A percentile compares a stretch with the other conserved stretches of the same genome.
These are phyloP conservation scores for Cariama cristata DNA, from an alignment of 2,113 vertebrate species.

Conservation along the genomic window DNA sequence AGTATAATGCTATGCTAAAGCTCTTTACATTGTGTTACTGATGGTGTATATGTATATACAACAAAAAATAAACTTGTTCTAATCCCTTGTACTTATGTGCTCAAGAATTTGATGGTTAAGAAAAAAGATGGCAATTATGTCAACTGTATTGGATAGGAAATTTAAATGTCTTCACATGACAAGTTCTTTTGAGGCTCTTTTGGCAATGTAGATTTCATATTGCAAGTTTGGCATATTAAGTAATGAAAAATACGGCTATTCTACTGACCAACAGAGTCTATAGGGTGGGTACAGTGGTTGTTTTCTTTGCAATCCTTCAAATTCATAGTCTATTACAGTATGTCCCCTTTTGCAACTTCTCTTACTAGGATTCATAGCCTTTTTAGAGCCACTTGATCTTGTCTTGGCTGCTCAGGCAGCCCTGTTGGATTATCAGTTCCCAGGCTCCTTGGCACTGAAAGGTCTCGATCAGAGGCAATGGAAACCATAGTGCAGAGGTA, in stretches of 20 bases:
- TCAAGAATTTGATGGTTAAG: background rate
- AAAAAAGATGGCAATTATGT: background rate
- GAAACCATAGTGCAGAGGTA: background rate
- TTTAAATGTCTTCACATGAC: background rate
- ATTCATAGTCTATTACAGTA: background rate
- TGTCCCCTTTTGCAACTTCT: background rate
- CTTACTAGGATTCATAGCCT: background rate
- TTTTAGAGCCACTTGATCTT: background rate
- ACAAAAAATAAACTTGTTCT: background rate
- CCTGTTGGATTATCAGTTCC: constrained; percentile 10
- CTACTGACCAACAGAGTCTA: background rate
- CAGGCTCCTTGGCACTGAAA: background rate
- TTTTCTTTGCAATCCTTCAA: background rate
- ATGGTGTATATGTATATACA: background rate
- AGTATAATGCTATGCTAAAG: background rate
- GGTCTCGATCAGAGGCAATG: background rate
- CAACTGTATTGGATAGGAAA: background rate
- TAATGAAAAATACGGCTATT: background rate
- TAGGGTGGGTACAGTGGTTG: background rate
- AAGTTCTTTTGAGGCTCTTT: background rate
- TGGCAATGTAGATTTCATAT: background rate
- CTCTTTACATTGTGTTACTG: background rate
- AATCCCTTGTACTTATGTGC: background rate
- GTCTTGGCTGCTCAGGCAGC: background rate
- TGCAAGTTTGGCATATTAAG: background rate